Conservation (phyloP, 2,113 vertebrate genomes). For the Microcebus griseorufus region DNA sequence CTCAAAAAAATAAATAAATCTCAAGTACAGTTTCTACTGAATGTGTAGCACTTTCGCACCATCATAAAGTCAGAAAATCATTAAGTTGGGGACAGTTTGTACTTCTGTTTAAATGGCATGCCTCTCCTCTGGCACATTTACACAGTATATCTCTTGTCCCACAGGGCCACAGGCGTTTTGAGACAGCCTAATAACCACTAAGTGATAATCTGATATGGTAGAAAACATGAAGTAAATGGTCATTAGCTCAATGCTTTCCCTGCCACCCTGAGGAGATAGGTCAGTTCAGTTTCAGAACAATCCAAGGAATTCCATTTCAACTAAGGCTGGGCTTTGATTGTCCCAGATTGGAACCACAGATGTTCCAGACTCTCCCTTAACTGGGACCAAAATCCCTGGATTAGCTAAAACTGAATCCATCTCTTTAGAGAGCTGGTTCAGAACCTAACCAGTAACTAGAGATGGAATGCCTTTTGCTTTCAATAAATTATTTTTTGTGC, state of each 20-base stretch:
- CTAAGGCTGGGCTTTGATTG: not conserved
- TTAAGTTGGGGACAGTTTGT: not conserved
- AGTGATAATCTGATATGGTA: not conserved
- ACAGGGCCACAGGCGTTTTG: not conserved
- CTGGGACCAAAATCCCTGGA: not conserved
- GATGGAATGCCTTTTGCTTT: not conserved
- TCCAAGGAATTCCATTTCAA: not conserved
- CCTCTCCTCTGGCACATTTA: conserved; percentile 20
- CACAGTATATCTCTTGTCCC: not conserved
- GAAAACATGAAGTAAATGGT: conserved; percentile 23
- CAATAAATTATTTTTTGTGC: not conserved
- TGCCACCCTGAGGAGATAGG: not conserved
- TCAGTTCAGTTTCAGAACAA: not conserved
- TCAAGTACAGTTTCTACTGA: not conserved
- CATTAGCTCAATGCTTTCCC: not conserved
- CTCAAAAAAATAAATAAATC: not conserved
- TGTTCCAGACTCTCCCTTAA: not conserved
- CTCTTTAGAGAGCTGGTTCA: not conserved
- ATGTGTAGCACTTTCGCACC: not conserved
- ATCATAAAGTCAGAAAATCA: not conserved
- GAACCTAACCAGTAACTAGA: not conserved
- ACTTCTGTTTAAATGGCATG: conserved; percentile 4
- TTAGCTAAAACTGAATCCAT: not conserved
- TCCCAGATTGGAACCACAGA: not conserved
- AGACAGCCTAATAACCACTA: conserved; percentile 52